Percentiles rank a stretch among this genome's conserved stretches.
phyloP scores from a whole-genome alignment of 2,888 invertebrate species.

The Sycophila texana region DNA sequence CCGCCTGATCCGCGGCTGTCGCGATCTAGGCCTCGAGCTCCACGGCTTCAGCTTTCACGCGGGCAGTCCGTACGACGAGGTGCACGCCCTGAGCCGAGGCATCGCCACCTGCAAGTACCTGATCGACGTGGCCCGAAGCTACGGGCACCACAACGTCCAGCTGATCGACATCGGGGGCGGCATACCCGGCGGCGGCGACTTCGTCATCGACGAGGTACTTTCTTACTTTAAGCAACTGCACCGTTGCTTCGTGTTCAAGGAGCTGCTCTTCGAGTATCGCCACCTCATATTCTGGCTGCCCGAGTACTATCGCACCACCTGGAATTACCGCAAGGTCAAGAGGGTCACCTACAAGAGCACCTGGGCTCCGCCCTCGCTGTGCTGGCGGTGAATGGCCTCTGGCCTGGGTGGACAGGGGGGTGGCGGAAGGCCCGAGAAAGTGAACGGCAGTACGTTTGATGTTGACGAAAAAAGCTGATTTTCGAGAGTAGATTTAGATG shows the following conservation, averaged over 20 bases:
- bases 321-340: constrained; percentile 45
- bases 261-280: constrained; percentile 55
- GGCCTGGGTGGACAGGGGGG: neutral
- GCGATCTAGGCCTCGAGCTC: constrained; percentile 65
- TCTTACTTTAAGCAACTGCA: constrained; percentile 44
- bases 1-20: constrained; percentile 63
- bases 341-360: constrained; percentile 48
- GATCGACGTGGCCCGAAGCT: constrained; percentile 75
- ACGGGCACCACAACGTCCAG: constrained; percentile 77
- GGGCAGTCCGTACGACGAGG: constrained; percentile 71
- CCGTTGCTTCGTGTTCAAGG: constrained; percentile 50
- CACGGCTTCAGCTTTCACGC: constrained; percentile 72
- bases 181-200: constrained; percentile 76
- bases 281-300: constrained; percentile 55
- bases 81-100: constrained; percentile 77
- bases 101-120: constrained; percentile 76
- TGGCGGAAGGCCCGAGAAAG: constrained; percentile 11
- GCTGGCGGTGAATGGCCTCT: neutral
- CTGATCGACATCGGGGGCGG: constrained; percentile 81
- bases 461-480: no score
- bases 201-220: constrained; percentile 75
- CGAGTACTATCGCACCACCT: constrained; percentile 52
- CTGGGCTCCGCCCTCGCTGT: constrained; percentile 50
- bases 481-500: no score
- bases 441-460: constrained; percentile 5